These are phyloP conservation scores for Patella depressa DNA, from an alignment of 2,888 invertebrate genomes.

Conservation along the genomic window DNA sequence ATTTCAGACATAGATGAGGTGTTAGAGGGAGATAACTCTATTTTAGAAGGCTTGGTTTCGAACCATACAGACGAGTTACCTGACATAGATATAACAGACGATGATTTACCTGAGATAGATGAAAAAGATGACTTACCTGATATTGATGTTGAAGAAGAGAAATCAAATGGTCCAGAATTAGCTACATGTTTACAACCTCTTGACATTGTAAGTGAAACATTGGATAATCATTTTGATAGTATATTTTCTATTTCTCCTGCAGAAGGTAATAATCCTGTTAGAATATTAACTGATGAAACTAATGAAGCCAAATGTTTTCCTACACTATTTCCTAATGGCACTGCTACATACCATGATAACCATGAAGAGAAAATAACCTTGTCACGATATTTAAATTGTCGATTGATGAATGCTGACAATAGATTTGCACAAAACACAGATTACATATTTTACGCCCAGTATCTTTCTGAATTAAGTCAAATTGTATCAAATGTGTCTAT, in stretches of 20 bases:
- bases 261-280: conserved; percentile 30
- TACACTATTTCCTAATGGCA: conserved; percentile 26
- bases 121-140: background rate
- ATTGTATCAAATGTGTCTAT: conserved; percentile 25
- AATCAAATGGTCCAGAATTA: background rate
- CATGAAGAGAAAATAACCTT: conserved; percentile 16
- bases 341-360: conserved; percentile 9
- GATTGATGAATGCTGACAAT: conserved; percentile 24
- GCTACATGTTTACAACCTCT: conserved; percentile 34
- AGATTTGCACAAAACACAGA: conserved; percentile 25
- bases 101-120: background rate
- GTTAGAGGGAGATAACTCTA: background rate
- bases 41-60: background rate
- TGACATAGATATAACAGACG: background rate
- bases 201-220: conserved; percentile 27
- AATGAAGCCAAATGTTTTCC: conserved; percentile 31
- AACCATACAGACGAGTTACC: background rate
- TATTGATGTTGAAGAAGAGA: background rate
- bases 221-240: conserved; percentile 25
- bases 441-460: conserved; percentile 32
- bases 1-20: background rate
- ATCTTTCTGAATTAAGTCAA: conserved; percentile 26
- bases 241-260: conserved; percentile 31
- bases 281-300: conserved; percentile 21
- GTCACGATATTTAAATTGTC: conserved; percentile 24